Conservation (phyloP, 2,797 vertebrate species). For the Sternarchorhynchus goeldii region DNA sequence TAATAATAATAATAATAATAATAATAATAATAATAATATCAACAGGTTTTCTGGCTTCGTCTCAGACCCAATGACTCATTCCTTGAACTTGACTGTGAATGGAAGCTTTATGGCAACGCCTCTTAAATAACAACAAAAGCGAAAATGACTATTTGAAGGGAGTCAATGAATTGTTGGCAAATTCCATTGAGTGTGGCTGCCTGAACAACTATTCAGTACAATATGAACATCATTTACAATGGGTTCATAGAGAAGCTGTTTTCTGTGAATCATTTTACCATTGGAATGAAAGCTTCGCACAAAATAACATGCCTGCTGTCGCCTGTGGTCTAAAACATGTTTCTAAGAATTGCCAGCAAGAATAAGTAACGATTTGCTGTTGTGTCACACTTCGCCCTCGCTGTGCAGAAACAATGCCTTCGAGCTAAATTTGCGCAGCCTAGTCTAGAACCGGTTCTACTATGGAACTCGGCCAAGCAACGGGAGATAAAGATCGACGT, state of each 20-base stretch:
- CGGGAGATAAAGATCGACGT: constrained; percentile 60
- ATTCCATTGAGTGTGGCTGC: constrained; percentile 1
- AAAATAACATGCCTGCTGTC: too few relatives aligned
- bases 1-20: too few relatives aligned
- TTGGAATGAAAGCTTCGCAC: too few relatives aligned
- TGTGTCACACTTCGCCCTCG: background rate
- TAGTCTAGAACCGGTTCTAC: constrained; percentile 40
- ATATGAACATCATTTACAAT: background rate
- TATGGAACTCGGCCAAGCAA: constrained; percentile 56
- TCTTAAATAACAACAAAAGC: background rate
- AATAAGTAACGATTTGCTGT: background rate
- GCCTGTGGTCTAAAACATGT: too few relatives aligned
- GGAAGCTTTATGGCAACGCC: background rate
- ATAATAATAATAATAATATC: too few relatives aligned
- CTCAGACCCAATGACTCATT: constrained; percentile 18
- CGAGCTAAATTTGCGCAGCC: constrained; percentile 56
- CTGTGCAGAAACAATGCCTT: constrained; percentile 37
- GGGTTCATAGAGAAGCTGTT: background rate
- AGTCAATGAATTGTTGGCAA: background rate
- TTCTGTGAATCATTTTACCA: too few relatives aligned
- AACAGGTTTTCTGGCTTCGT: constrained; percentile 21
- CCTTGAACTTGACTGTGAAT: background rate
- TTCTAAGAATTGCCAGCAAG: too few relatives aligned
- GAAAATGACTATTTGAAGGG: background rate
- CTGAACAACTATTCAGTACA: background rate